Conservation (phyloP, 2,888 invertebrate species). For the Horisme vitalbata region DNA sequence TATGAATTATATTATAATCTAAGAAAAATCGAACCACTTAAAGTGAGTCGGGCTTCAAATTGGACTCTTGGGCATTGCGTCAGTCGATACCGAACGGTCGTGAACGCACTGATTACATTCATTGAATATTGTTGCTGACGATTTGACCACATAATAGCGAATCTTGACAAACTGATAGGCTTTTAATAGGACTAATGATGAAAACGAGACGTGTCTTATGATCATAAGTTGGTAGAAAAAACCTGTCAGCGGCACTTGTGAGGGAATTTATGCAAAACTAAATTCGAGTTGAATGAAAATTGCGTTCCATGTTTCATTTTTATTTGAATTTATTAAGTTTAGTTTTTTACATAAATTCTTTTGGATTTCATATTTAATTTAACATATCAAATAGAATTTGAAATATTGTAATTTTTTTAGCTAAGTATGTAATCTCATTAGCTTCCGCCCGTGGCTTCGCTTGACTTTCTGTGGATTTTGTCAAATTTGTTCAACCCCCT, state of each 20-base stretch:
- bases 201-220: slow-evolving; percentile 48
- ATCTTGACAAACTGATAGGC: slow-evolving; percentile 59
- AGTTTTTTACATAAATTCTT: no score
- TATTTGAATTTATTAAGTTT: no score
- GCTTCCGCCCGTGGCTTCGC: no score
- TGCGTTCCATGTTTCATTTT: neutral
- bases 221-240: slow-evolving; percentile 38
- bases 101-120: slow-evolving; percentile 69
- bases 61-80: slow-evolving; percentile 76
- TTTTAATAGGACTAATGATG: slow-evolving; percentile 68
- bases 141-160: slow-evolving; percentile 66
- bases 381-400: no score
- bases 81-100: slow-evolving; percentile 68
- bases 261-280: slow-evolving; percentile 19
- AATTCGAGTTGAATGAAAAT: slow-evolving; percentile 28
- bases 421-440: no score
- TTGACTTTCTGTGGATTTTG: no score
- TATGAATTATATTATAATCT: slow-evolving; percentile 69
- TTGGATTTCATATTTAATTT: no score
- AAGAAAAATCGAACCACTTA: slow-evolving; percentile 76
- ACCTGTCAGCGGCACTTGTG: slow-evolving; percentile 32
- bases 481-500: no score
- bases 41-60: slow-evolving; percentile 72
- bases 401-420: no score
- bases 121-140: slow-evolving; percentile 54